Percentiles rank a stretch among this genome's conserved stretches.
Evolutionary conservation across 2,888 invertebrate genomes (phyloP).

Genomic region (Eupithecia vulgata): DNA sequence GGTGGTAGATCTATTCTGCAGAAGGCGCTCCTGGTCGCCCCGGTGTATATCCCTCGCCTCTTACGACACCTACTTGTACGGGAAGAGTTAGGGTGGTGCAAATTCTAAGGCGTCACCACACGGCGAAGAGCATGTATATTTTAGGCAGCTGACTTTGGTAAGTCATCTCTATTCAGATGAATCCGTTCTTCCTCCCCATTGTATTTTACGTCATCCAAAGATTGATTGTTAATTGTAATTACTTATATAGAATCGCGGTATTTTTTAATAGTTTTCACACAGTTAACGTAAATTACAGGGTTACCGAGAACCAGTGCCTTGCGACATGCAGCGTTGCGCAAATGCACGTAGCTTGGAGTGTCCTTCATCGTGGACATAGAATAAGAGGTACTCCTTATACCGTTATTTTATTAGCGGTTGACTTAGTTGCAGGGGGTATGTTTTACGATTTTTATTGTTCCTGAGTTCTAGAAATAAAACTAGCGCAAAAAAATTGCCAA

Average conservation of each 20-base stretch:
- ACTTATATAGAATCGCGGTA: constrained; percentile 5
- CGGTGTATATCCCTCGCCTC: too few relatives aligned
- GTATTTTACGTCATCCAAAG: not conserved
- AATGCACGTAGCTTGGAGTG: constrained; percentile 49
- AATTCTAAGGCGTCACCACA: too few relatives aligned
- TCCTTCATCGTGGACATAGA: constrained; percentile 45
- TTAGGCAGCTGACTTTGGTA: too few relatives aligned
- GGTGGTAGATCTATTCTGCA: too few relatives aligned
- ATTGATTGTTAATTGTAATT: not conserved
- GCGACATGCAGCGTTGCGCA: constrained; percentile 47
- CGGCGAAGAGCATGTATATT: too few relatives aligned
- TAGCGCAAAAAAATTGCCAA: not conserved
- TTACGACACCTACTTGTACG: too few relatives aligned
- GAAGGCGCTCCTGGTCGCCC: too few relatives aligned
- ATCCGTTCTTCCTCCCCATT: not conserved
- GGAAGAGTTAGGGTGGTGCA: too few relatives aligned
- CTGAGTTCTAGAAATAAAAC: not conserved
- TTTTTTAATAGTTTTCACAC: constrained; percentile 27
- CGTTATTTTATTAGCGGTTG: not conserved
- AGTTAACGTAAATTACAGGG: constrained; percentile 25
- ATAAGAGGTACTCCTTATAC: constrained; percentile 10
- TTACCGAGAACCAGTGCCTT: constrained; percentile 30
- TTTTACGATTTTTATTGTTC: not conserved
- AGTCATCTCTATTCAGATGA: not conserved
- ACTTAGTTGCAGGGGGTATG: not conserved